Base-by-base conservation (phyloP, 2,797 vertebrate genomes). In the Acanthopagrus latus region DNA sequence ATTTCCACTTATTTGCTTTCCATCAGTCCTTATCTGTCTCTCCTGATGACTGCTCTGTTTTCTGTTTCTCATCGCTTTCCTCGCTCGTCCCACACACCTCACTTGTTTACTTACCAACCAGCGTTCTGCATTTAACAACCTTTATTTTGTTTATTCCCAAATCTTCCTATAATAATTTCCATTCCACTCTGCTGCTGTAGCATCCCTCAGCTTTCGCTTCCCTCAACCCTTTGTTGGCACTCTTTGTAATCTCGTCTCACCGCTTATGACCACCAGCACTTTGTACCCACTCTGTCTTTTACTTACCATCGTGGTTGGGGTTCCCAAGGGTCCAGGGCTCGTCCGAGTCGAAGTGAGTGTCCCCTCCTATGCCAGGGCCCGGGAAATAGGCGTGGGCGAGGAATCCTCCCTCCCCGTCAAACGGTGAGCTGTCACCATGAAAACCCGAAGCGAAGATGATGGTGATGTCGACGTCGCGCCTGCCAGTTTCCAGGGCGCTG, bases 381-480 rank as follows among this genome's bases (percentile, higher is more conserved):
- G 98, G 98, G 74, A 99, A 99, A 88, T 99, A 99, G 16, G 98
- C 98, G 18, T 99, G 98, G 62, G 98, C 98, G 68, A 99, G 94
- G 95, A 99, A 99, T 78, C 98, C 98, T 81, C 98, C 98, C 80
- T 99, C 98, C 44, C 98, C 98, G 27, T 99, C 98, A 76, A 99
- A 99, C 47, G 98, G 98, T 57, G 98, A 99, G 90, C 98, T 99
- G 95, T 99, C 98, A 60, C 98, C 98, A 50, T 99, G 98, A 93
- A 99, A 99, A 91, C 98, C 98, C 41, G 98, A 99, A 72, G 98
- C 98, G 84, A 99, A 99, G 92, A 99, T 98, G 80, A 99, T 99
- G 82, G 97, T 99, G 94, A 99, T 99, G 95, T 99, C 98, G 88
- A 98, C 98, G 2, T 99, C 97, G 13, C 97, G 96, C 87, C 97